A percentile compares a stretch with the other conserved stretches of the same genome.
phyloP scores from a whole-genome alignment of 53 echinoderm and acorn worm species.

The Echinometra lucunter region DNA sequence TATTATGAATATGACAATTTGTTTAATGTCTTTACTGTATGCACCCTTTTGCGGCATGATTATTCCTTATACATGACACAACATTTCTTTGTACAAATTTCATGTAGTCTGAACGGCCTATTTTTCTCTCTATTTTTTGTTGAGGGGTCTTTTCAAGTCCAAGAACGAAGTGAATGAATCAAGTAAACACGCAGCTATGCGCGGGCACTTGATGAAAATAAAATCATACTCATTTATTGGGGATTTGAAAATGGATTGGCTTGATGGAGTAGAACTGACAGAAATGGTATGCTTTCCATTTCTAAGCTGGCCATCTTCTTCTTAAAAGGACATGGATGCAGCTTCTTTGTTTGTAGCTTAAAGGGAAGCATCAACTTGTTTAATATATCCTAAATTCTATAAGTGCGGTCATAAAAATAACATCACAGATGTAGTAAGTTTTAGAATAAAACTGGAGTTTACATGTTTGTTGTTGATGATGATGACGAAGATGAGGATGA shows the following conservation, averaged over 20 bases:
- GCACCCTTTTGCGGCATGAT: no score
- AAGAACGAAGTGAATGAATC: slow-evolving; percentile 35
- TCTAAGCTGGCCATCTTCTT: background rate
- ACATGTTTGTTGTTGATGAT: no score
- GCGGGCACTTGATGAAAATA: slow-evolving; percentile 32
- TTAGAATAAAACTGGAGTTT: no score
- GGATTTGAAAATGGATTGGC: slow-evolving; percentile 6
- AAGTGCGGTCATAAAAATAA: background rate
- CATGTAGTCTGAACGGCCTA: background rate
- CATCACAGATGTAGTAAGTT: background rate
- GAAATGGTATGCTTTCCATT: slow-evolving; percentile 43
- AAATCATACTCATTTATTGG: slow-evolving; percentile 58
- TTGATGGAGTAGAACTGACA: slow-evolving; percentile 39
- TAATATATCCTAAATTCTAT: background rate
- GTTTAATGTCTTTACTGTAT: no score
- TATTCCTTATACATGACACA: background rate
- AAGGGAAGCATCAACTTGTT: background rate
- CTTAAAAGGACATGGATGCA: background rate
- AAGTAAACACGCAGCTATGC: slow-evolving; percentile 41
- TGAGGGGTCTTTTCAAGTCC: slow-evolving; percentile 14
- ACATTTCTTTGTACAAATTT: background rate
- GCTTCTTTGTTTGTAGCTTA: slow-evolving; percentile 7
- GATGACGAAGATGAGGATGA: no score
- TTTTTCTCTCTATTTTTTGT: background rate
- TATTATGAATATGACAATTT: no score